These are phyloP conservation scores for Empis stercorea DNA, from an alignment of 2,888 invertebrate genomes.

Conservation along the genomic window DNA sequence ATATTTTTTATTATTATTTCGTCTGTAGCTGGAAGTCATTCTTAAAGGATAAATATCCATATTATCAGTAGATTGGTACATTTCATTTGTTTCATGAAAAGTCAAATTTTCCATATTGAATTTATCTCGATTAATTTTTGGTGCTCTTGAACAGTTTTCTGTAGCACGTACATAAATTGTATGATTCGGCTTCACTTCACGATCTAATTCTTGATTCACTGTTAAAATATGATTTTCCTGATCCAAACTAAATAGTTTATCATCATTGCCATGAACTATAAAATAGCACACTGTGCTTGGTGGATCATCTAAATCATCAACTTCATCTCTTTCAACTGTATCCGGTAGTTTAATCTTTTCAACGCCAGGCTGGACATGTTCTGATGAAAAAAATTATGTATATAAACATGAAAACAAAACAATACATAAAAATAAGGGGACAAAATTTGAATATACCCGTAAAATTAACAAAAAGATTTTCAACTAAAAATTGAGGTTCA, in stretches of 20 bases:
- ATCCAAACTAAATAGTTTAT: slow-evolving; percentile 56
- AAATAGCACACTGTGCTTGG: slow-evolving; percentile 83
- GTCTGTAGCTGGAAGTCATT: neutral
- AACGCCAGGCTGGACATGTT: slow-evolving; percentile 45
- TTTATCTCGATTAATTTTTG: slow-evolving; percentile 22
- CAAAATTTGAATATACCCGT: slow-evolving; percentile 49
- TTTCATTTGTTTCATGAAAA: neutral
- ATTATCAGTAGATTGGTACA: slow-evolving; percentile 14
- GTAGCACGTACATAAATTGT: slow-evolving; percentile 64
- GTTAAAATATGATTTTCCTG: slow-evolving; percentile 50
- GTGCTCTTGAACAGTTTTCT: slow-evolving; percentile 60
- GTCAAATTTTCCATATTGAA: slow-evolving; percentile 15
- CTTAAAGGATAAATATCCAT: slow-evolving; percentile 12
- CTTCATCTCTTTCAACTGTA: slow-evolving; percentile 74
- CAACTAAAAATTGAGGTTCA: slow-evolving; percentile 70
- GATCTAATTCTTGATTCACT: slow-evolving; percentile 49
- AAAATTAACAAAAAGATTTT: slow-evolving; percentile 57
- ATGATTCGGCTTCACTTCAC: slow-evolving; percentile 57
- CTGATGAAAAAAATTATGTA: slow-evolving; percentile 19
- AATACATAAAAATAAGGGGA: no score
- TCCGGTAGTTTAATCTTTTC: slow-evolving; percentile 59
- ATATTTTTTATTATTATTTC: neutral
- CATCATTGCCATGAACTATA: slow-evolving; percentile 73
- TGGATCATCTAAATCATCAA: slow-evolving; percentile 70
- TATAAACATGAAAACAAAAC: no score